These are phyloP conservation scores for Meriones unguiculatus DNA, from an alignment of 2,113 vertebrate species.

Conservation along the genomic window DNA sequence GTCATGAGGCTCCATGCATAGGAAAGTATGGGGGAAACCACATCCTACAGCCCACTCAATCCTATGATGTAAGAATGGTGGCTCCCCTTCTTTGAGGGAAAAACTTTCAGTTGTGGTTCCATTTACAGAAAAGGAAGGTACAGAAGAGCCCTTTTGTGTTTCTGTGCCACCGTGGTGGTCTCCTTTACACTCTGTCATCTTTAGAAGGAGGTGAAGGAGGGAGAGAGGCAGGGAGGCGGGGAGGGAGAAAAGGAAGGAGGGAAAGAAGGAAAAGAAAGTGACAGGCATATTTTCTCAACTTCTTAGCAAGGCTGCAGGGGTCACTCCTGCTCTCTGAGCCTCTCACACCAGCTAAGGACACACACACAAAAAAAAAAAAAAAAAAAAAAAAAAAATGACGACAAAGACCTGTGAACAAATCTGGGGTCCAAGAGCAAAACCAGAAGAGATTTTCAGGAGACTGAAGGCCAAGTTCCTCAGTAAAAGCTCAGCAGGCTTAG, in stretches of 20 bases:
- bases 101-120: neutral
- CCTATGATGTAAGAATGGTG: neutral
- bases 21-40: neutral
- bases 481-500: neutral
- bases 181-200: neutral
- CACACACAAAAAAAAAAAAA: too few species aligned
- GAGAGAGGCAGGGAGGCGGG: neutral
- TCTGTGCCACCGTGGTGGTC: neutral
- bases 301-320: neutral
- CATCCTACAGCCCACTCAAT: accelerated
- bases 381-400: too few species aligned
- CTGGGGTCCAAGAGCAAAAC: neutral
- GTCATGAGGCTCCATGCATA: neutral
- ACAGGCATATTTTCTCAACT: neutral
- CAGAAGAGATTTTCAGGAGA: neutral
- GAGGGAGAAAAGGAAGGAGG: neutral
- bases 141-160: neutral
- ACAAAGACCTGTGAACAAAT: neutral
- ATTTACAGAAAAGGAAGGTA: neutral
- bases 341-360: neutral
- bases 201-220: neutral
- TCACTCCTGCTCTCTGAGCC: neutral
- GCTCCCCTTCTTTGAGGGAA: neutral
- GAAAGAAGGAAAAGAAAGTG: neutral
- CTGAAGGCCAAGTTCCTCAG: neutral